Evolutionary conservation across 2,113 vertebrate genomes (phyloP).

Genomic region (Thunnus maccoyii): DNA sequence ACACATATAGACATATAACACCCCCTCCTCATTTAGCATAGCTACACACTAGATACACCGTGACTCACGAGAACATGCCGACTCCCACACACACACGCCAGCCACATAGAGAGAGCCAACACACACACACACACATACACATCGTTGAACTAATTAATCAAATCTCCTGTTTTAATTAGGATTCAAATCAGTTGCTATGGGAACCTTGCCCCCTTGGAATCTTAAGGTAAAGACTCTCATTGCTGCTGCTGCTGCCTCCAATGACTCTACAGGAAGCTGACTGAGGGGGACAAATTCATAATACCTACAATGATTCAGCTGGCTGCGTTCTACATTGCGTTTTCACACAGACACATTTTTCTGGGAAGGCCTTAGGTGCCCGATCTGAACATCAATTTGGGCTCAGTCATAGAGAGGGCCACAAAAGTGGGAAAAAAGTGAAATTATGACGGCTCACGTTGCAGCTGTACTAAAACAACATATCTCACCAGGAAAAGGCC

Average conservation of each 20-base stretch:
- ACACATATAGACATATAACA: slow-evolving; percentile 38
- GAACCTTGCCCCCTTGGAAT: slow-evolving; percentile 77
- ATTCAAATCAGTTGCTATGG: slow-evolving; percentile 83
- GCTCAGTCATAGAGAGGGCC: slow-evolving; percentile 39
- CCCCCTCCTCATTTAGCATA: slow-evolving; percentile 65
- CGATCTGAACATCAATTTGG: slow-evolving; percentile 66
- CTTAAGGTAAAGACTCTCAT: slow-evolving; percentile 70
- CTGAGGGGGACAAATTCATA: slow-evolving; percentile 63
- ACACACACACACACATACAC: slow-evolving; percentile 32
- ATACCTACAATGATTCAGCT: slow-evolving; percentile 70
- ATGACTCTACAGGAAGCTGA: slow-evolving; percentile 59
- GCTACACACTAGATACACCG: slow-evolving; percentile 48
- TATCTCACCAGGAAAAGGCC: slow-evolving; percentile 46
- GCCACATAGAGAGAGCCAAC: slow-evolving; percentile 48
- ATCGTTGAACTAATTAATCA: slow-evolving; percentile 80
- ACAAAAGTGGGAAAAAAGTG: slow-evolving; percentile 40
- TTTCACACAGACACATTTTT: slow-evolving; percentile 65
- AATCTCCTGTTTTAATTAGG: slow-evolving; percentile 82
- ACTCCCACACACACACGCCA: slow-evolving; percentile 55
- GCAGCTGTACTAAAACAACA: slow-evolving; percentile 22
- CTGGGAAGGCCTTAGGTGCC: slow-evolving; percentile 54
- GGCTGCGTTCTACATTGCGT: slow-evolving; percentile 61
- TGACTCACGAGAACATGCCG: slow-evolving; percentile 67
- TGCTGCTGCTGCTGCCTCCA: slow-evolving; percentile 32
- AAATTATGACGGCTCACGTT: slow-evolving; percentile 31